phyloP scores from a whole-genome alignment of 1,140 invertebrate species.

The Papilio glaucus region DNA sequence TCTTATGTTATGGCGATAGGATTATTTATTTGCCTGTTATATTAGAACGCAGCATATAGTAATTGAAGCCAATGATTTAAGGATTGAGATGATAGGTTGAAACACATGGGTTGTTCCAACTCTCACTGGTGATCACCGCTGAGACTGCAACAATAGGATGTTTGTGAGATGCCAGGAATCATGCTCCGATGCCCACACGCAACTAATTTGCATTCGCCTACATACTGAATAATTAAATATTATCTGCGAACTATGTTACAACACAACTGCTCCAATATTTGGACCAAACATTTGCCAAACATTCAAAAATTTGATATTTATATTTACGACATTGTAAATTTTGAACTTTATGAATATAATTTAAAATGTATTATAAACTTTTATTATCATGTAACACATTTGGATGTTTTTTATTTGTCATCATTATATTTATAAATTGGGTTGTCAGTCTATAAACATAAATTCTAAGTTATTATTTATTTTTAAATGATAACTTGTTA shows the following conservation, averaged over 20 bases:
- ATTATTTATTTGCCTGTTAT: no score
- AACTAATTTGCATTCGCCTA: slow-evolving; percentile 49
- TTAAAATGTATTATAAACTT: neutral
- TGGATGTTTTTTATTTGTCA: slow-evolving; percentile 19
- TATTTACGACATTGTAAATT: slow-evolving; percentile 22
- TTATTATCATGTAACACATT: slow-evolving; percentile 23
- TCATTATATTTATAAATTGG: slow-evolving; percentile 8
- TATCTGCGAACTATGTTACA: slow-evolving; percentile 40
- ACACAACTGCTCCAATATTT: slow-evolving; percentile 14
- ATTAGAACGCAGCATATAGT: no score
- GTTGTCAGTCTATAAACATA: slow-evolving; percentile 24
- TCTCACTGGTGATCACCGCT: slow-evolving; percentile 3
- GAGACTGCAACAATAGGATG: slow-evolving; percentile 33
- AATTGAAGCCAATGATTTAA: neutral
- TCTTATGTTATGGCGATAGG: no score
- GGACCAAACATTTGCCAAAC: slow-evolving; percentile 15
- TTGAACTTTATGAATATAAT: slow-evolving; percentile 21
- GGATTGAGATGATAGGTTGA: neutral
- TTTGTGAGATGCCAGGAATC: slow-evolving; percentile 45
- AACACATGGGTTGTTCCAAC: slow-evolving; percentile 2
- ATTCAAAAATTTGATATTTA: slow-evolving; percentile 8
- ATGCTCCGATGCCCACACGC: slow-evolving; percentile 44
- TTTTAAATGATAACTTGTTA: neutral
- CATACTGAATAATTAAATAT: slow-evolving; percentile 43
- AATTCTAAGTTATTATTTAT: slow-evolving; percentile 9